phyloP scores from a whole-genome alignment of 2,888 invertebrate species.

The Heteromyza rotundicornis region DNA sequence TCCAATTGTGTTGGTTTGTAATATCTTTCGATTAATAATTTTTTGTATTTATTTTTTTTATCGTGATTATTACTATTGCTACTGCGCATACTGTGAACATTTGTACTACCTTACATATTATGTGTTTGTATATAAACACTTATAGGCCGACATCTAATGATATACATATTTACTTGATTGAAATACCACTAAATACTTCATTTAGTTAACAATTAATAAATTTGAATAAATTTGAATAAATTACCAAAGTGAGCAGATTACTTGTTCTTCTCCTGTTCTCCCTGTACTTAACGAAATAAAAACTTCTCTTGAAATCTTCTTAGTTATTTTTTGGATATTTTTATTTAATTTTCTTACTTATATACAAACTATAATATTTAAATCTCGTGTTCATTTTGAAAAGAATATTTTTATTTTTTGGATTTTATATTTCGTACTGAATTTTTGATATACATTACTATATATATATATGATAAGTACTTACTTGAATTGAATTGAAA shows the following conservation, averaged over 20 bases:
- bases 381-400: not conserved
- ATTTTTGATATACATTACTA: too few relatives aligned
- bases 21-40: slow-evolving; percentile 23
- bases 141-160: not conserved
- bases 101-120: too few relatives aligned
- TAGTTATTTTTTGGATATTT: not conserved
- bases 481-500: not conserved
- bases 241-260: slow-evolving; percentile 1
- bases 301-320: not conserved
- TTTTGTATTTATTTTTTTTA: slow-evolving; percentile 27
- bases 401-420: too few relatives aligned
- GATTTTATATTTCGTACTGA: too few relatives aligned
- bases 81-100: not conserved
- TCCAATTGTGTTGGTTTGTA: slow-evolving; percentile 2
- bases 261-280: not conserved
- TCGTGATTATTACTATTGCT: not conserved
- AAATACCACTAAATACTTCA: slow-evolving; percentile 6
- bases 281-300: too few relatives aligned
- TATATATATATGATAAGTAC: too few relatives aligned
- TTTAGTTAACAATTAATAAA: not conserved
- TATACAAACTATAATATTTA: not conserved
- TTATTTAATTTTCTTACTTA: not conserved
- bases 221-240: too few relatives aligned
- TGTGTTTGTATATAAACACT: not conserved
- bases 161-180: slow-evolving; percentile 19